Conservation (phyloP, 2,888 invertebrate species). For the Lasioglossum leucozonium region DNA sequence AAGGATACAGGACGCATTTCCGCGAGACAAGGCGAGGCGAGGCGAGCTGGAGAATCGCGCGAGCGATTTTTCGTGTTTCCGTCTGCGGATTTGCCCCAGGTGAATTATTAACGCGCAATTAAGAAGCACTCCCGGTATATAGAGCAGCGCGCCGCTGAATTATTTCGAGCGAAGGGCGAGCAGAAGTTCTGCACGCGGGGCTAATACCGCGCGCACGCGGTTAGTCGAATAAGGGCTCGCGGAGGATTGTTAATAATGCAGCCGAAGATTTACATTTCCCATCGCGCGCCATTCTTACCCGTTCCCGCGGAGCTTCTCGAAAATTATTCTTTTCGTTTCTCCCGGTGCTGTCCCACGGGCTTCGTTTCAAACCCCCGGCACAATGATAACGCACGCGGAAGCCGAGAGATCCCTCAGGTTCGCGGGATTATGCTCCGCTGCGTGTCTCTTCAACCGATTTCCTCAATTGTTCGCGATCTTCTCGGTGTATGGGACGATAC, state of each 20-base stretch:
- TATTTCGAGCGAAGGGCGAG: conserved; percentile 16
- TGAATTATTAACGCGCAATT: conserved; percentile 21
- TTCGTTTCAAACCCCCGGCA: background rate
- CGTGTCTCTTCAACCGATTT: background rate
- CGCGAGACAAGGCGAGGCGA: background rate
- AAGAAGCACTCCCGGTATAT: conserved; percentile 17
- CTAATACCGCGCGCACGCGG: background rate
- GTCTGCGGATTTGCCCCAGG: background rate
- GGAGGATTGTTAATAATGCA: background rate
- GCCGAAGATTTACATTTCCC: conserved; percentile 4
- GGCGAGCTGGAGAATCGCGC: background rate
- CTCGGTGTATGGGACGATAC: background rate
- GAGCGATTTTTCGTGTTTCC: conserved; percentile 7
- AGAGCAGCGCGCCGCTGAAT: background rate
- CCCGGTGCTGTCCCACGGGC: background rate
- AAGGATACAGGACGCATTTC: background rate
- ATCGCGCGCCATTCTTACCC: background rate
- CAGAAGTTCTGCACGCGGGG: conserved; percentile 13
- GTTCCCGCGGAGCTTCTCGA: background rate
- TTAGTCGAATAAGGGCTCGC: background rate
- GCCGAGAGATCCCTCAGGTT: background rate
- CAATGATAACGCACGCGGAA: background rate
- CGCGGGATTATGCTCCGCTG: background rate
- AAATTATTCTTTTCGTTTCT: conserved; percentile 10
- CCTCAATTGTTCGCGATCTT: background rate